Conservation (phyloP, 2,797 vertebrate species). For the Danionella dracula region DNA sequence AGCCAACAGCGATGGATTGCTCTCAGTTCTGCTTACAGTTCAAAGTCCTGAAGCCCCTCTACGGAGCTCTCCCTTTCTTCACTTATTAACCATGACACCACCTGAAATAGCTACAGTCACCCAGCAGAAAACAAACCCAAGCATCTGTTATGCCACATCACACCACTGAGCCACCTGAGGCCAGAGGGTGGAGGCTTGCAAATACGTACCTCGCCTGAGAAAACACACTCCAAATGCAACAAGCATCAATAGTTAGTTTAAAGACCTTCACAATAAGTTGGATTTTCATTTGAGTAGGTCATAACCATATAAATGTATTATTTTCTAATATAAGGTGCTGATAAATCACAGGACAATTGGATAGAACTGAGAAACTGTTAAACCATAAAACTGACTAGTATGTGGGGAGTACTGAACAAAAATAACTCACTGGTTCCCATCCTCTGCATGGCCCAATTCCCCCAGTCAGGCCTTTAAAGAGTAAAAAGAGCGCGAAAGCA, state of each 20-base stretch:
- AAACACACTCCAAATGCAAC: background rate
- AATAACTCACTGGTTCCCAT: background rate
- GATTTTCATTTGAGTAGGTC: too few relatives aligned
- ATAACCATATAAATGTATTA: too few relatives aligned
- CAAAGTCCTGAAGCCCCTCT: slow-evolving; percentile 33
- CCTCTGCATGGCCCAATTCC: slow-evolving; percentile 11
- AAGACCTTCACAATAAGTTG: too few relatives aligned
- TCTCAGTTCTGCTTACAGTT: slow-evolving; percentile 27
- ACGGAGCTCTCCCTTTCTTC: background rate
- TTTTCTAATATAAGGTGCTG: too few relatives aligned
- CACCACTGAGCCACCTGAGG: background rate
- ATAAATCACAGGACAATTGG: background rate
- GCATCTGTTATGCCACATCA: slow-evolving; percentile 14
- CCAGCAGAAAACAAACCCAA: background rate
- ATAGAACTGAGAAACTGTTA: background rate
- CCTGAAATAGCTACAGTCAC: background rate
- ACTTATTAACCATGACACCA: slow-evolving; percentile 46
- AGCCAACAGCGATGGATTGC: slow-evolving; percentile 16
- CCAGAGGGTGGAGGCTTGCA: background rate
- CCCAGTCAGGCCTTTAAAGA: slow-evolving; percentile 12
- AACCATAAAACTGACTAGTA: background rate
- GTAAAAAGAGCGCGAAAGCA: background rate
- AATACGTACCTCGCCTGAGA: slow-evolving; percentile 12
- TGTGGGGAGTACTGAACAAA: background rate
- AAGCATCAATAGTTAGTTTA: background rate